A percentile compares a stretch with the other conserved stretches of the same genome.
Conservation (phyloP, 2,113 vertebrate species). For the Urocitellus parryii region DNA sequence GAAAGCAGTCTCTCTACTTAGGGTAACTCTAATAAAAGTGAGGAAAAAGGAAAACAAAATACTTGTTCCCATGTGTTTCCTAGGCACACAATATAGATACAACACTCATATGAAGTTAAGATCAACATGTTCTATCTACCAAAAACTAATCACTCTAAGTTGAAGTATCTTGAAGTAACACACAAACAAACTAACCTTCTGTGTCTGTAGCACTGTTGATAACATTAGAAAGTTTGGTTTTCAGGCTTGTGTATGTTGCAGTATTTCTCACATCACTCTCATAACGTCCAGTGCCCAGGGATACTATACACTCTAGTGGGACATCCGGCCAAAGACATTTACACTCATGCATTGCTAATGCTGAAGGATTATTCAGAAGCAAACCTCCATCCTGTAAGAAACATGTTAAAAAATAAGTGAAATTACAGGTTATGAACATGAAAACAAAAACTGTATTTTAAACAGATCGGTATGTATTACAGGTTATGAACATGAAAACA, state of each 20-base stretch:
- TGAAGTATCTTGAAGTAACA: not conserved
- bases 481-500: conserved; percentile 7
- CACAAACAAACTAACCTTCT: conserved; percentile 84
- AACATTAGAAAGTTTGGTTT: conserved; percentile 94
- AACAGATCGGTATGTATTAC: conserved; percentile 1
- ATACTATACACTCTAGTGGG: conserved; percentile 95
- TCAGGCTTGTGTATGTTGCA: conserved; percentile 93
- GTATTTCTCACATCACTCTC: conserved; percentile 89
- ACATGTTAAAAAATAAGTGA: conserved; percentile 52
- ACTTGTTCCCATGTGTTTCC: not conserved
- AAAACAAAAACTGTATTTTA: conserved; percentile 40
- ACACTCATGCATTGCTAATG: conserved; percentile 95
- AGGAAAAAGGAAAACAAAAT: not conserved
- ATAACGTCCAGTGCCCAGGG: conserved; percentile 94
- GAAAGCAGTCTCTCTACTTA: not conserved
- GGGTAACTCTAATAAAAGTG: not conserved
- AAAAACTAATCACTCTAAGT: not conserved
- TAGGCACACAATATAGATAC: not conserved
- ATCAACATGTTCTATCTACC: not conserved
- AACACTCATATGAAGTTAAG: not conserved
- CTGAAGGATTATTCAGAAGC: conserved; percentile 97
- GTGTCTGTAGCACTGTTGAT: conserved; percentile 99
- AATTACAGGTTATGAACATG: not conserved
- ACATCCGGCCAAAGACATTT: conserved; percentile 96
- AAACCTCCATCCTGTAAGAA: conserved; percentile 94